These are phyloP conservation scores for Drosophila kanekoi DNA, from an alignment of 2,888 invertebrate genomes.

Conservation along the genomic window DNA sequence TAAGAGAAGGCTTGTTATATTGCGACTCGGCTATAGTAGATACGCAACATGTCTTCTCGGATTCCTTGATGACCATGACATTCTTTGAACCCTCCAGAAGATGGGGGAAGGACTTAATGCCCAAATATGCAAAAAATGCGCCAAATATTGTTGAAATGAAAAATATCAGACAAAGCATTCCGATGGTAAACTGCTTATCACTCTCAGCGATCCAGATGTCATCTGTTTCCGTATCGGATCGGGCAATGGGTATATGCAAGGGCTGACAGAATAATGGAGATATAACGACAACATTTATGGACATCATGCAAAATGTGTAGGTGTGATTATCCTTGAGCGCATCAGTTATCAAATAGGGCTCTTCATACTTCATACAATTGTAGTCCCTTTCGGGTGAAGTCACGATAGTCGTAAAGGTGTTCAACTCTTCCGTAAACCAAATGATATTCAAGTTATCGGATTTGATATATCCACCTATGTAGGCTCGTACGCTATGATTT, in stretches of 20 bases:
- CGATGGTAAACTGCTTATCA: conserved; percentile 77
- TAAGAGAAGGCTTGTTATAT: conserved; percentile 37
- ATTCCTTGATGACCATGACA: conserved; percentile 76
- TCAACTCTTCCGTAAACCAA: conserved; percentile 77
- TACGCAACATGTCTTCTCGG: conserved; percentile 64
- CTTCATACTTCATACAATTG: conserved; percentile 70
- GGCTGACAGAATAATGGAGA: conserved; percentile 82
- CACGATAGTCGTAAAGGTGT: background rate
- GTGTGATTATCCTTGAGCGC: conserved; percentile 69
- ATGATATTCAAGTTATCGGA: conserved; percentile 67
- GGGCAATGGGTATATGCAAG: conserved; percentile 64
- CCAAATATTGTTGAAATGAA: conserved; percentile 71
- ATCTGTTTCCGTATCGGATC: background rate
- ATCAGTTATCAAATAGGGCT: conserved; percentile 63
- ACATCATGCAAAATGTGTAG: conserved; percentile 82
- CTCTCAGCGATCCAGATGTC: conserved; percentile 63
- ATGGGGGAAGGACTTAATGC: conserved; percentile 78
- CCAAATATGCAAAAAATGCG: conserved; percentile 74
- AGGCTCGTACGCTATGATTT: conserved; percentile 64
- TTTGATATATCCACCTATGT: conserved; percentile 47
- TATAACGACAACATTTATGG: conserved; percentile 48
- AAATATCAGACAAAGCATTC: conserved; percentile 77
- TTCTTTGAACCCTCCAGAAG: conserved; percentile 81
- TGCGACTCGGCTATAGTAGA: conserved; percentile 75
- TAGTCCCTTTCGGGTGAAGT: conserved; percentile 56